A percentile compares a stretch with the other conserved stretches of the same genome.
phyloP scores from a whole-genome alignment of 2,888 invertebrate species.

The Alviniconcha strummeri region DNA sequence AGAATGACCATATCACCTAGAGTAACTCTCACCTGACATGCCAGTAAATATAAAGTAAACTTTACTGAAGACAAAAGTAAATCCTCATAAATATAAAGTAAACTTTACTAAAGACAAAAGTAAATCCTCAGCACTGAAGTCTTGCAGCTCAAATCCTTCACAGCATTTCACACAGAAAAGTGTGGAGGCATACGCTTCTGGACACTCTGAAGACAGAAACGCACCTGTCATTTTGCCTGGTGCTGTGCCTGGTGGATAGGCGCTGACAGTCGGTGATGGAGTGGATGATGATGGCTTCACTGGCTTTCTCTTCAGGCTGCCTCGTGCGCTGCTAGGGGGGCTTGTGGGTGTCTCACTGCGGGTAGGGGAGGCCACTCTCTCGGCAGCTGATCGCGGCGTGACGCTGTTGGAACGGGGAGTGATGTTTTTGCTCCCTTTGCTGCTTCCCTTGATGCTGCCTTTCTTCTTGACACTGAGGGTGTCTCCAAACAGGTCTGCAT shows the following conservation, averaged over 20 bases:
- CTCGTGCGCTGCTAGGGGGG: constrained; percentile 54
- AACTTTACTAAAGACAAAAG: too few relatives aligned
- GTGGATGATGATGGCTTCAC: constrained; percentile 48
- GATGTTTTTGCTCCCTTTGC: constrained; percentile 43
- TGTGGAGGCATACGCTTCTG: too few relatives aligned
- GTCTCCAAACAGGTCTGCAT: constrained; percentile 66
- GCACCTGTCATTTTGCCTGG: constrained; percentile 64
- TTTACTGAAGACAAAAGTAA: too few relatives aligned
- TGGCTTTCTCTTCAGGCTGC: constrained; percentile 42
- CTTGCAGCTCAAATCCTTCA: too few relatives aligned
- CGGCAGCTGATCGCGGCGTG: constrained; percentile 49
- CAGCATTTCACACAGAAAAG: too few relatives aligned
- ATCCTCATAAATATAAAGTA: too few relatives aligned
- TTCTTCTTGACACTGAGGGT: constrained; percentile 46
- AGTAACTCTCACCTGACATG: too few relatives aligned
- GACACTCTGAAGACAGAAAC: background rate
- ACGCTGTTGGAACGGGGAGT: constrained; percentile 54
- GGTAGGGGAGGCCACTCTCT: constrained; percentile 56
- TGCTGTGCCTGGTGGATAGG: constrained; percentile 53
- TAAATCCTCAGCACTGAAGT: too few relatives aligned
- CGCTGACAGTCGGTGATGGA: constrained; percentile 19
- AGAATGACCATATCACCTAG: too few relatives aligned
- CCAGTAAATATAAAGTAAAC: too few relatives aligned
- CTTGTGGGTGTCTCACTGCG: constrained; percentile 42
- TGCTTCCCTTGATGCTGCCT: constrained; percentile 49